phyloP scores from a whole-genome alignment of 2,888 invertebrate genomes.

The Mantis religiosa region DNA sequence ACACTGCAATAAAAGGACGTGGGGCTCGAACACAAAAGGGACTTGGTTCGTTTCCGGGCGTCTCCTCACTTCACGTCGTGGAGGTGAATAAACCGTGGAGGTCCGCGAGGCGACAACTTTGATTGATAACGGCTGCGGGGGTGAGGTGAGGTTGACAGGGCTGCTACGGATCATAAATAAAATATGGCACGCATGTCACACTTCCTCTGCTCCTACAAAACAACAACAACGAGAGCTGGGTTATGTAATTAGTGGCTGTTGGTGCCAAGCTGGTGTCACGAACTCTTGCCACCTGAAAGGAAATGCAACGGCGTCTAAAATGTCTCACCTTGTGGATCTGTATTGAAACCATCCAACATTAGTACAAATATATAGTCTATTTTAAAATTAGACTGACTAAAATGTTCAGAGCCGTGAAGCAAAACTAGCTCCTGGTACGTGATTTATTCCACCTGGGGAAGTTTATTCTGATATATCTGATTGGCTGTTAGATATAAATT shows the following conservation, averaged over 20 bases:
- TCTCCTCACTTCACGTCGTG: neutral
- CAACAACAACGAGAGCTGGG: constrained; percentile 9
- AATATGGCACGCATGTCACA: constrained; percentile 16
- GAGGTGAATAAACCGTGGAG: neutral
- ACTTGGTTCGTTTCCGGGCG: neutral
- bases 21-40: no score
- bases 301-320: neutral
- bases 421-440: no score
- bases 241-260: constrained; percentile 12
- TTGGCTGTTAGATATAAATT: no score
- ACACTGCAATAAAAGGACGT: no score
- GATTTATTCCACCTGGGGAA: no score
- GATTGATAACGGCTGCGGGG: neutral
- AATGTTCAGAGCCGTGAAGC: no score
- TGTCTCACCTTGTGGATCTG: no score
- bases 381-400: no score
- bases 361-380: no score
- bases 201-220: neutral
- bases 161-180: constrained; percentile 12
- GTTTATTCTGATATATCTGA: no score
- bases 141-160: neutral
- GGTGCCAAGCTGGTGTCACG: neutral
- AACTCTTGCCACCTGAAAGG: neutral
- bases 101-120: neutral
- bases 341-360: no score